Evolutionary conservation across 2,113 vertebrate species (phyloP).

Genomic region (Equus quagga): DNA sequence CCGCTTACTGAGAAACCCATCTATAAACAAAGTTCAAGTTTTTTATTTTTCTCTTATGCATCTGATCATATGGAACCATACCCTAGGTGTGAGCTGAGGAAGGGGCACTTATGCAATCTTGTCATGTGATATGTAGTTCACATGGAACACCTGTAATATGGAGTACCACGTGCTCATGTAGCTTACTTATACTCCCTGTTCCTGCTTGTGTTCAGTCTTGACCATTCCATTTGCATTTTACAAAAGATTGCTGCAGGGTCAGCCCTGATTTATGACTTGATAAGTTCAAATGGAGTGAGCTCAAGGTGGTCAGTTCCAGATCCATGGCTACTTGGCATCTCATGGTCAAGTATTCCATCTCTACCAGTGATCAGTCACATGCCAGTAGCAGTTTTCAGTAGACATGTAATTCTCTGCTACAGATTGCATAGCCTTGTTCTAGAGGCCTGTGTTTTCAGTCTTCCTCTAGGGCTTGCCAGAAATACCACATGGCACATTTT

Average conservation of each 20-base stretch:
- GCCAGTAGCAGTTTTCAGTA: neutral
- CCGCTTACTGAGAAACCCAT: neutral
- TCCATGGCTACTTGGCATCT: neutral
- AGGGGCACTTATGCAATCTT: neutral
- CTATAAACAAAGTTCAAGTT: neutral
- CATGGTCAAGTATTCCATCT: neutral
- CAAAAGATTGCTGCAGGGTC: neutral
- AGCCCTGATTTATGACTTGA: neutral
- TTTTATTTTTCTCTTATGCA: neutral
- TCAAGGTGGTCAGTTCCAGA: neutral
- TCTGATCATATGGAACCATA: neutral
- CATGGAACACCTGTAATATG: neutral
- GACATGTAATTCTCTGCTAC: neutral
- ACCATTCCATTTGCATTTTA: neutral
- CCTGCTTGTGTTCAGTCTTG: neutral
- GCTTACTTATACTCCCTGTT: neutral
- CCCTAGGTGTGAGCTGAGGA: neutral
- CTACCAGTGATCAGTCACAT: neutral
- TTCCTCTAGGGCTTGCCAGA: neutral
- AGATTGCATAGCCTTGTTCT: neutral
- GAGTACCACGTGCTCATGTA: neutral
- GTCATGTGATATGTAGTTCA: neutral
- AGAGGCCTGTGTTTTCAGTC: neutral
- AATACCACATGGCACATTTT: neutral
- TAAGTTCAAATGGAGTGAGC: neutral